A percentile compares a stretch with the other conserved stretches of the same genome.
phyloP scores from a whole-genome alignment of 2,113 vertebrate species.

The Vidua chalybeata region DNA sequence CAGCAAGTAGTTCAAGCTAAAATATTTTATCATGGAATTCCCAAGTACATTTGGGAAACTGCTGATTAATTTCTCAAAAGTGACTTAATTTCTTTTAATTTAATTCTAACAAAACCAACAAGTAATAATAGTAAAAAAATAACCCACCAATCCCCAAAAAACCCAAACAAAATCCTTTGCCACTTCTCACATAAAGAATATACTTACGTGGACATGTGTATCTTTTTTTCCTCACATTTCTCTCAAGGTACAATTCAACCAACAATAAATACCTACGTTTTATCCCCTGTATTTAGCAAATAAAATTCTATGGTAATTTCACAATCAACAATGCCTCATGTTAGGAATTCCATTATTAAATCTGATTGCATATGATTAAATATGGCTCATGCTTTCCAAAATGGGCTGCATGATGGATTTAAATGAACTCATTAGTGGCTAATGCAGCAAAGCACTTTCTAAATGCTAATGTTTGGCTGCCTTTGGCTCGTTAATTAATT shows the following conservation, averaged over 20 bases:
- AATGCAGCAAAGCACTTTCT: slow-evolving; percentile 78
- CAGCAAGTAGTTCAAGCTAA: not conserved
- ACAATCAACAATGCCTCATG: slow-evolving; percentile 72
- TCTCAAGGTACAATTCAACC: slow-evolving; percentile 19
- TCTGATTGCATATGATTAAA: slow-evolving; percentile 82
- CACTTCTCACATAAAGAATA: not conserved
- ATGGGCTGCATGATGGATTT: slow-evolving; percentile 70
- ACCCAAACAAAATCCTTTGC: not conserved
- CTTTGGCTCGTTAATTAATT: slow-evolving; percentile 83
- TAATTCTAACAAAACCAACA: not conserved
- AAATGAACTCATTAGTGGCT: slow-evolving; percentile 82
- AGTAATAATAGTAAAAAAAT: not conserved
- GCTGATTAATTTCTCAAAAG: not conserved
- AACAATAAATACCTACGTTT: not conserved
- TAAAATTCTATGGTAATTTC: slow-evolving; percentile 76
- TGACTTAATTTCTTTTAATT: not conserved
- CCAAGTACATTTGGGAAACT: not conserved
- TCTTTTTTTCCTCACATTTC: not conserved
- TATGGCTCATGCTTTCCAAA: slow-evolving; percentile 72
- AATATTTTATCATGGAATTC: not conserved
- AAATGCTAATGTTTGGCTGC: slow-evolving; percentile 83
- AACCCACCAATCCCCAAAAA: too few relatives aligned
- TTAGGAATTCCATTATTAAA: slow-evolving; percentile 76
- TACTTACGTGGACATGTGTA: not conserved
- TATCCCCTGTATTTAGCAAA: slow-evolving; percentile 59